phyloP scores from a whole-genome alignment of 2,888 invertebrate genomes.

The Theodoxus fluviatilis region DNA sequence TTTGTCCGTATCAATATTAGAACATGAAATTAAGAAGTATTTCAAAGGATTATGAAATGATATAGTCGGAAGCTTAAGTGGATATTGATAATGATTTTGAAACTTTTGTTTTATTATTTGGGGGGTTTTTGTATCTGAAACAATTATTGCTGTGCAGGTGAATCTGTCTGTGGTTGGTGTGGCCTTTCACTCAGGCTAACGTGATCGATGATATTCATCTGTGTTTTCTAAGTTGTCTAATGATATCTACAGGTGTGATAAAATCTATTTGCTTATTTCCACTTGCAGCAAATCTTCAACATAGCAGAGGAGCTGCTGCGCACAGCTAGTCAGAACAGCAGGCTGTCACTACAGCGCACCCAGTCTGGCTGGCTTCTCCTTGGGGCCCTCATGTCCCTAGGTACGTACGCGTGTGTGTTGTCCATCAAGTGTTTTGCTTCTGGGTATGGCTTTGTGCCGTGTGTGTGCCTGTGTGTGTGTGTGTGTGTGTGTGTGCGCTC shows the following conservation, averaged over 20 bases:
- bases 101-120: neutral
- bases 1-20: too few relatives aligned
- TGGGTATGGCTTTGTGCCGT: neutral
- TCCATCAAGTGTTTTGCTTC: neutral
- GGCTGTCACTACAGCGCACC: slow-evolving; percentile 91
- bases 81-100: too few relatives aligned
- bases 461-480: neutral
- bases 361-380: slow-evolving; percentile 98
- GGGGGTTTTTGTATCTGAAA: too few relatives aligned
- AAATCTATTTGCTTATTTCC: slow-evolving; percentile 17
- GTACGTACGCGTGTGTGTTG: slow-evolving; percentile 65
- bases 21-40: too few relatives aligned
- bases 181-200: too few relatives aligned
- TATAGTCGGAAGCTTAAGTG: too few relatives aligned
- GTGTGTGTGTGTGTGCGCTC: neutral
- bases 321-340: slow-evolving; percentile 95
- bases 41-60: too few relatives aligned
- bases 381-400: slow-evolving; percentile 94
- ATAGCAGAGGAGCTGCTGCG: slow-evolving; percentile 94
- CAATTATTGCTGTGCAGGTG: too few relatives aligned
- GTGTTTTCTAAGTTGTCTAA: neutral
- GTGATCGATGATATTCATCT: neutral
- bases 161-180: neutral
- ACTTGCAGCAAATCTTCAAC: slow-evolving; percentile 80
- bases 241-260: neutral